These are phyloP conservation scores for Aix galericulata DNA, from an alignment of 2,113 vertebrate genomes.

Conservation along the genomic window DNA sequence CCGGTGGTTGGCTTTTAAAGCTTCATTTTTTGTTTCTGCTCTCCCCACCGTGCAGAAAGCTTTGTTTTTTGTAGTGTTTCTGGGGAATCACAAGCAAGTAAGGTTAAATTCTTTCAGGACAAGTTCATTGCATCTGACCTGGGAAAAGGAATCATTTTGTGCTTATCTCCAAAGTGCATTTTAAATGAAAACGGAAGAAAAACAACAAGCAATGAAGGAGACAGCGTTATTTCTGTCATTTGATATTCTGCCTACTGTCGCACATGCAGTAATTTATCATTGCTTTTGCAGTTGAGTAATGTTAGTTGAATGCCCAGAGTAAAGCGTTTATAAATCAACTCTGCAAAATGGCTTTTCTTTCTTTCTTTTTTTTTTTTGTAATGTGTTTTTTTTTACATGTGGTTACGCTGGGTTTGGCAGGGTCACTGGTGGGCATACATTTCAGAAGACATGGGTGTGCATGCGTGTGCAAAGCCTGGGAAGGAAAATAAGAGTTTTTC, in stretches of 20 bases:
- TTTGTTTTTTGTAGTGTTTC: neutral
- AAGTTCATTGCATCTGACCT: neutral
- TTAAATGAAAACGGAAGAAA: neutral
- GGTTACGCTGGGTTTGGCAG: neutral
- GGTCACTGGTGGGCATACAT: neutral
- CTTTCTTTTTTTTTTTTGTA: neutral
- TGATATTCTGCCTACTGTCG: neutral
- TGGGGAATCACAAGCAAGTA: neutral
- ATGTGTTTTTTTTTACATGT: no score
- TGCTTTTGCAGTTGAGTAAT: accelerated
- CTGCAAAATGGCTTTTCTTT: neutral
- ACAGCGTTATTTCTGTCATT: neutral
- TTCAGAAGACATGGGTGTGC: neutral
- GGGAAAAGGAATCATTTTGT: neutral
- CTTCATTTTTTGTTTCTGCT: neutral
- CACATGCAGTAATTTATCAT: neutral
- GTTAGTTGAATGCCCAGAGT: neutral
- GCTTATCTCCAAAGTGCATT: neutral
- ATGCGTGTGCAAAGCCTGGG: accelerated
- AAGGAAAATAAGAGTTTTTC: neutral
- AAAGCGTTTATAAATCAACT: neutral
- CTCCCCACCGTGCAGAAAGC: neutral
- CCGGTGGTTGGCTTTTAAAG: accelerated
- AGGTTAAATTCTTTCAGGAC: constrained; percentile 43
- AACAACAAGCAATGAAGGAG: neutral